Evolutionary conservation across 2,888 invertebrate species (phyloP).

Genomic region (Andricus curvator): DNA sequence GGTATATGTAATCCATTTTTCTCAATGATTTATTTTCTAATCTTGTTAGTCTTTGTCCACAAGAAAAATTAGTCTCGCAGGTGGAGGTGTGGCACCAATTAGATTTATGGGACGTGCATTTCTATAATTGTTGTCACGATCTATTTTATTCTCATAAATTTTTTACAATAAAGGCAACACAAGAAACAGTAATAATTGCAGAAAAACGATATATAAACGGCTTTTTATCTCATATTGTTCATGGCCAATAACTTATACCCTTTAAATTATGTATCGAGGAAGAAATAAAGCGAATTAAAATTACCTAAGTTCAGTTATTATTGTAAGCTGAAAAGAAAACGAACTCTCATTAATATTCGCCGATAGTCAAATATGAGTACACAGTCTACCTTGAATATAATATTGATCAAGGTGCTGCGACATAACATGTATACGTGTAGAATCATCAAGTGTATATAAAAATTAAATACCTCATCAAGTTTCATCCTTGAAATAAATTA

Average conservation of each 20-base stretch:
- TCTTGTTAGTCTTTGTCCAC: neutral
- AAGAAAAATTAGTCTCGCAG: constrained; percentile 55
- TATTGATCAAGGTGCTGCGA: neutral
- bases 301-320: neutral
- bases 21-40: neutral
- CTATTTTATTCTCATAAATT: neutral
- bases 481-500: constrained; percentile 40
- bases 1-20: no score
- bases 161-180: neutral
- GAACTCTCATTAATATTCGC: neutral
- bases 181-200: neutral
- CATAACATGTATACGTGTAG: neutral
- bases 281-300: neutral
- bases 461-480: constrained; percentile 37
- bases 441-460: constrained; percentile 13
- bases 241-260: constrained; percentile 14
- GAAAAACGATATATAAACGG: neutral
- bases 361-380: neutral
- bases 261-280: neutral
- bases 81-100: constrained; percentile 58
- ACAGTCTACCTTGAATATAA: neutral
- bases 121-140: neutral
- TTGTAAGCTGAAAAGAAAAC: neutral
- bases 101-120: constrained; percentile 59
- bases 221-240: constrained; percentile 4